Evolutionary conservation across 2,888 invertebrate genomes (phyloP).

Genomic region (Cheilosia soror): DNA sequence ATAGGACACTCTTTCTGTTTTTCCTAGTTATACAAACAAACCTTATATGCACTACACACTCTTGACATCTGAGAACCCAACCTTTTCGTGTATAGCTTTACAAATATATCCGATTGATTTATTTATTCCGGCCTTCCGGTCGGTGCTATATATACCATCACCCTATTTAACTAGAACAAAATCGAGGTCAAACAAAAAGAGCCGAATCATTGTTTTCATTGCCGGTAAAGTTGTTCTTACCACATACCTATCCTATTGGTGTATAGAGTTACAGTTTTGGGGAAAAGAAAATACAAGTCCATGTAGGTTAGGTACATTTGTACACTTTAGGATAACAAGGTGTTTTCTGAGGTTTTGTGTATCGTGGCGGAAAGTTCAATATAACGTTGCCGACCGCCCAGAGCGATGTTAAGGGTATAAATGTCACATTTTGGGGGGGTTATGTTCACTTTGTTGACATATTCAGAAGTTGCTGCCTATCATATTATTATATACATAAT

Average conservation of each 20-base stretch:
- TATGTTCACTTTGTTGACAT: conserved; percentile 15
- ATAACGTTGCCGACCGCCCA: background rate
- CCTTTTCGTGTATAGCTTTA: background rate
- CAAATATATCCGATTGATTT: conserved; percentile 37
- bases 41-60: conserved; percentile 1
- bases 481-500: background rate
- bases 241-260: background rate
- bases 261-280: conserved; percentile 4
- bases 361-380: background rate
- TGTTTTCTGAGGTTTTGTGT: conserved; percentile 7
- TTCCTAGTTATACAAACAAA: background rate
- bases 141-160: background rate
- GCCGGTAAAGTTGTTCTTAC: conserved; percentile 2
- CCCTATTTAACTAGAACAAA: background rate
- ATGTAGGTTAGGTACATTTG: background rate
- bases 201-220: conserved; percentile 16
- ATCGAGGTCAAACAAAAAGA: conserved; percentile 10
- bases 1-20: background rate
- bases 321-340: conserved; percentile 11
- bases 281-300: background rate
- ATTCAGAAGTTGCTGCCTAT: background rate
- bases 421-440: conserved; percentile 24
- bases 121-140: conserved; percentile 25
- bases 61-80: conserved; percentile 8
- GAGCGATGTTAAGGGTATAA: conserved; percentile 13